These are phyloP conservation scores for Deroptyus accipitrinus DNA, from an alignment of 2,113 vertebrate genomes.

Conservation along the genomic window DNA sequence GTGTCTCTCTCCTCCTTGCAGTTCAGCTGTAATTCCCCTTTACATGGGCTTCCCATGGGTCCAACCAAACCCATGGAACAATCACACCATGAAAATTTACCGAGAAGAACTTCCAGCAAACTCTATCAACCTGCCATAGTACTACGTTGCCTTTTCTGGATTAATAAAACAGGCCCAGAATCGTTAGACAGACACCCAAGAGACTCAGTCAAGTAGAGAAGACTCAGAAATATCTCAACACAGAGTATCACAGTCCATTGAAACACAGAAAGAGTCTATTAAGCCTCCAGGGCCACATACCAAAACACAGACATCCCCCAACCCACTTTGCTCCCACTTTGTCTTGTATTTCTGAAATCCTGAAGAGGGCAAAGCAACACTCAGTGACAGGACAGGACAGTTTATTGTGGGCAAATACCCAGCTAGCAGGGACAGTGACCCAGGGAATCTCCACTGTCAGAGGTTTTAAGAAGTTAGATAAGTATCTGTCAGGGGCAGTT, in stretches of 20 bases:
- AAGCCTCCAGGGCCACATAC: background rate
- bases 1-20: background rate
- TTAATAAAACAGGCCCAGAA: background rate
- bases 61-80: background rate
- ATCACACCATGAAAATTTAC: background rate
- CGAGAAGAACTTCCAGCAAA: background rate
- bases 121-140: background rate
- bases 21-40: background rate
- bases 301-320: background rate
- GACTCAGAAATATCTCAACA: background rate
- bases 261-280: background rate
- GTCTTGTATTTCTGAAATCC: background rate
- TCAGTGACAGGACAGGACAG: background rate
- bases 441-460: background rate
- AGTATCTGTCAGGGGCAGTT: background rate
- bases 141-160: background rate
- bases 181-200: background rate
- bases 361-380: background rate
- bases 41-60: background rate
- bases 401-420: background rate
- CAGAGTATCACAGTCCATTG: background rate
- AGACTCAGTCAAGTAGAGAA: background rate
- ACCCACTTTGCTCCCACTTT: background rate
- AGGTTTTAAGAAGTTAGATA: background rate
- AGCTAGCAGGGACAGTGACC: background rate